Percentiles rank a stretch among this genome's conserved stretches.
These are phyloP conservation scores for Ciconia stormi DNA, from an alignment of 2,113 vertebrate genomes.

Conservation along the genomic window DNA sequence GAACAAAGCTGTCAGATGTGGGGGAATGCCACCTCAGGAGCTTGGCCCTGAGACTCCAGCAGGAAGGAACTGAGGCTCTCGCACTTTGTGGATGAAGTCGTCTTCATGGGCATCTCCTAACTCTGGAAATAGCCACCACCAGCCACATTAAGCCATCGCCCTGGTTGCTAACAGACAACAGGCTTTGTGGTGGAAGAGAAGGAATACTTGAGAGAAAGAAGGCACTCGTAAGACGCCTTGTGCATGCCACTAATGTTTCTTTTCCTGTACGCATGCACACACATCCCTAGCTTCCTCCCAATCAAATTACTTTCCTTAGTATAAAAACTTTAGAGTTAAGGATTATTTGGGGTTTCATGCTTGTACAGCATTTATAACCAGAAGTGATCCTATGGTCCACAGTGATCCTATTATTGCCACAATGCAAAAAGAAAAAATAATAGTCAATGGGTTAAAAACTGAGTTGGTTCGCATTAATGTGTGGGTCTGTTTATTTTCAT, in stretches of 20 bases:
- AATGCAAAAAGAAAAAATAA: background rate
- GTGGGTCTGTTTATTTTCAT: slow-evolving; percentile 42
- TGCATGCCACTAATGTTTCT: background rate
- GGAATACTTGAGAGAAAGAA: background rate
- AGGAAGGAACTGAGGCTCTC: background rate
- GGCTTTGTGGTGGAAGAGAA: background rate
- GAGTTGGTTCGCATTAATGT: background rate
- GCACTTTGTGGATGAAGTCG: background rate
- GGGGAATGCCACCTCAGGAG: background rate
- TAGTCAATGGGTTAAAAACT: background rate
- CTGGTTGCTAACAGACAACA: background rate
- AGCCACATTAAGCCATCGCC: background rate
- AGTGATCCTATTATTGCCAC: background rate
- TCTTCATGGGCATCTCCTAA: background rate
- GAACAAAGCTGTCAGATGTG: rapidly evolving
- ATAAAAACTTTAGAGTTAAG: background rate
- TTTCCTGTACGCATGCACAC: background rate
- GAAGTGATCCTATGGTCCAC: background rate
- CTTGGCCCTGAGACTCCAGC: background rate
- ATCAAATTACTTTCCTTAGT: background rate
- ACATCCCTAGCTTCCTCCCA: background rate
- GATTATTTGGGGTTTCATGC: background rate
- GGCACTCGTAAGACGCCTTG: background rate
- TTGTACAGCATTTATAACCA: background rate
- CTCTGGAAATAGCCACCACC: background rate